Evolutionary conservation across 2,113 vertebrate species (phyloP), one percentile per base, ranked within the genome.

Genomic region (Brachypodius melanocephalos): DNA sequence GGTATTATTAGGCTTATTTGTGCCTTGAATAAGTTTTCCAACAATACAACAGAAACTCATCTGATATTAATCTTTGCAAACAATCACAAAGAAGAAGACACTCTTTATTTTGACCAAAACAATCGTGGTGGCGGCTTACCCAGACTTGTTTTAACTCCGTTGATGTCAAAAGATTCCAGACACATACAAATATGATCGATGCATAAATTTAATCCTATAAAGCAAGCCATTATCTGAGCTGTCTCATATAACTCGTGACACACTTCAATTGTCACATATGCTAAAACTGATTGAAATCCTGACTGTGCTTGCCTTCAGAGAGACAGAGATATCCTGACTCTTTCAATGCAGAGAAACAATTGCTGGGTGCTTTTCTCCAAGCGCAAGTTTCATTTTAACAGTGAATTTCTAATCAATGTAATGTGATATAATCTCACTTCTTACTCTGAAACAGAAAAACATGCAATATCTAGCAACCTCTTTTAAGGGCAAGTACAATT

Each of bases 381-480:
- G 90, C 17, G 4, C 83, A 43, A 51, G 49, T 85, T 95, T 95
- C 92, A 77, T 86, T 94, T 95, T 89, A 95, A 73, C 87, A 72
- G 71, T 72, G 93, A 93, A 97, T 97, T 94, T 92, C 88, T 96
- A 97, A 97, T 97, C 92, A 96, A 29, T 5, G 6, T 85, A 90
- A 89, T 65, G 74, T 43, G 95, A 97, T 96, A 91, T 69, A 94
- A 97, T 97, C 95, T 97, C 89, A 88, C 86, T 97, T 94, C 58
- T 91, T 85, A 75, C 48, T 90, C 66, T 72, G 59, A 93, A 92
- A 58, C 69, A 87, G 87, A 88, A 96, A 86, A 94, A 81, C 84
- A 92, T 81, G 79, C 83, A 90, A 68, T 96, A 87, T 93, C 91
- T 91, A 84, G 77, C 87, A 96, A 93, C 88, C 90, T 79, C 83